Percentiles rank a stretch among this genome's conserved stretches.
phyloP scores from a whole-genome alignment of 1,140 invertebrate genomes.

The Venturia canescens region DNA sequence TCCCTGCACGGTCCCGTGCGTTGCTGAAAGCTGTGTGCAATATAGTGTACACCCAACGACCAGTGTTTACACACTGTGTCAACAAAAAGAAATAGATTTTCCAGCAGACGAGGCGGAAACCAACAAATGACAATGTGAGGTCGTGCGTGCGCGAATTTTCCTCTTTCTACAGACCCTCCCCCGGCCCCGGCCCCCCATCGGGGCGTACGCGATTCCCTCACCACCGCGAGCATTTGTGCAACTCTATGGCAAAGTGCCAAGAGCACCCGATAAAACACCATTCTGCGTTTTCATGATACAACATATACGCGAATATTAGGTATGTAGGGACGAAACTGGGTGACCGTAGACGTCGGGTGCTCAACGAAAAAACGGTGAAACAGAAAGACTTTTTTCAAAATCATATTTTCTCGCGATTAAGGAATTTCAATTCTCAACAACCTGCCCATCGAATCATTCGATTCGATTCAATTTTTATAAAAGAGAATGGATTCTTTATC shows the following conservation, averaged over 20 bases:
- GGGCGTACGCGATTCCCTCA: not conserved
- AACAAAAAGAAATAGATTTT: conserved; percentile 72
- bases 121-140: conserved; percentile 67
- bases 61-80: conserved; percentile 57
- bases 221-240: not conserved
- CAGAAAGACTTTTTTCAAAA: not conserved
- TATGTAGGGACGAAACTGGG: not conserved
- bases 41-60: not conserved
- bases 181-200: not conserved
- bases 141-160: conserved; percentile 58
- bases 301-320: not conserved
- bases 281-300: conserved; percentile 49
- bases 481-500: too few relatives aligned
- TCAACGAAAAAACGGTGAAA: not conserved
- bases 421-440: too few relatives aligned
- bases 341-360: not conserved
- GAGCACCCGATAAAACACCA: conserved; percentile 66
- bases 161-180: not conserved
- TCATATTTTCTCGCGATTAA: too few relatives aligned
- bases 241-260: conserved; percentile 61
- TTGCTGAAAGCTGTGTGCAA: conserved; percentile 12
- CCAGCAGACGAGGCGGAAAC: conserved; percentile 70
- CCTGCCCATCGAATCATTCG: too few relatives aligned
- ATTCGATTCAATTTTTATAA: too few relatives aligned
- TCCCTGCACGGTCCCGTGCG: not conserved